Base-by-base conservation (phyloP, 2,113 vertebrate species). In the Gobio gobio region DNA sequence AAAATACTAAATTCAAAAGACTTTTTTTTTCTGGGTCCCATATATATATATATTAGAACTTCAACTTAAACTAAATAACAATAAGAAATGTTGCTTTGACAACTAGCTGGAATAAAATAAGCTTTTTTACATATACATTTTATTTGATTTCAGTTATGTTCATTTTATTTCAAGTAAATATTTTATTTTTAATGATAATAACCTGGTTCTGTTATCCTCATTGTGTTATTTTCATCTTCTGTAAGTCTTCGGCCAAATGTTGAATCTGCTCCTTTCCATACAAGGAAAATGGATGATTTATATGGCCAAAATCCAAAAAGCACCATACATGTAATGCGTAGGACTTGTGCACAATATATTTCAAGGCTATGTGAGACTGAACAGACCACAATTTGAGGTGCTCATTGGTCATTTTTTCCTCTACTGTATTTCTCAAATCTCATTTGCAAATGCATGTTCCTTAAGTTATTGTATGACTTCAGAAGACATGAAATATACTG, bases 231-330 rank as follows among this genome's bases (percentile, higher is more conserved):
- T 74, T 47, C 43, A 5, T 47, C 12, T 26, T 74, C 72, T 16
- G 45, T 26, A 74, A 45, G 24, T 26, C 22, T 24, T 45, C 18
- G 2, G 58, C 12, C 4, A 4, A 16, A 79, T 18, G 13, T 22
- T 24, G n/a, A 61, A 79, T n/a, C n/a, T 45, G 13, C n/a, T 63
- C 16, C 24, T 43, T 76, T 63, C 56, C 56, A 61, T 78, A 78
- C 10, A 61, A 61, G 36, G 77, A 61, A 5, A 43, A 1, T 45
- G n/a, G 2, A 63, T 78, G 20, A 58, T 40, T 61, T 61, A 61
- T 8, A 61, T 8, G 0, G 14, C 6, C 58, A 79, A 79, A 40
- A 9, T 43, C 7, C 3, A 61, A 61, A 78, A 24, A 43, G 0
- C 22, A n/a, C 54, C 54, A 24, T 24, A 78, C 7, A 78, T 4